These are phyloP conservation scores for Fundulus diaphanus DNA, from an alignment of 2,797 vertebrate species.

Conservation along the genomic window DNA sequence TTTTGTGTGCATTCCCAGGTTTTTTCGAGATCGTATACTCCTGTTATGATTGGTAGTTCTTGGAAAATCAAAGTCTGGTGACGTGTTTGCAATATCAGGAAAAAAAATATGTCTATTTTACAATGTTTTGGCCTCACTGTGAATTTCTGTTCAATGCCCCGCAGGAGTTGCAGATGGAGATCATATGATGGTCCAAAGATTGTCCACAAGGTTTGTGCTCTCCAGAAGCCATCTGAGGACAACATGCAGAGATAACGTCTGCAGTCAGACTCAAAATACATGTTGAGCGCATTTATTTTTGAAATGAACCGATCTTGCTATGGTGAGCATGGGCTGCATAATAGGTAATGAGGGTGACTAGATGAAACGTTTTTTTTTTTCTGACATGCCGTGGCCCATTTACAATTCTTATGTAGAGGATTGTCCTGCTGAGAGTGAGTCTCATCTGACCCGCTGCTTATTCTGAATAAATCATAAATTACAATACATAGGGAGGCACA, in stretches of 20 bases:
- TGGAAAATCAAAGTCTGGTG: neutral
- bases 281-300: slow-evolving; percentile 22
- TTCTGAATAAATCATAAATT: slow-evolving; percentile 16
- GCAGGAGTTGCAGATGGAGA: slow-evolving; percentile 47
- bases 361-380: slow-evolving; percentile 10
- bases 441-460: slow-evolving; percentile 18
- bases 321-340: neutral
- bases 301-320: slow-evolving; percentile 15
- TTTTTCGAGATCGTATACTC: neutral
- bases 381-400: neutral
- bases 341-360: slow-evolving; percentile 15
- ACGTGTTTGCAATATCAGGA: neutral
- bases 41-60: neutral
- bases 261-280: slow-evolving; percentile 7
- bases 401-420: slow-evolving; percentile 16
- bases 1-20: neutral
- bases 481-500: neutral
- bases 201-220: slow-evolving; percentile 52
- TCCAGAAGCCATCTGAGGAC: slow-evolving; percentile 31
- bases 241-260: slow-evolving; percentile 12
- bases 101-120: slow-evolving; percentile 15
- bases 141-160: slow-evolving; percentile 20
- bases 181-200: slow-evolving; percentile 68
- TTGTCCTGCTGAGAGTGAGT: slow-evolving; percentile 8
- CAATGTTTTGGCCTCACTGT: slow-evolving; percentile 35